Base-by-base conservation (phyloP, 2,113 vertebrate genomes). In the Mesembrinibis cayennensis region DNA sequence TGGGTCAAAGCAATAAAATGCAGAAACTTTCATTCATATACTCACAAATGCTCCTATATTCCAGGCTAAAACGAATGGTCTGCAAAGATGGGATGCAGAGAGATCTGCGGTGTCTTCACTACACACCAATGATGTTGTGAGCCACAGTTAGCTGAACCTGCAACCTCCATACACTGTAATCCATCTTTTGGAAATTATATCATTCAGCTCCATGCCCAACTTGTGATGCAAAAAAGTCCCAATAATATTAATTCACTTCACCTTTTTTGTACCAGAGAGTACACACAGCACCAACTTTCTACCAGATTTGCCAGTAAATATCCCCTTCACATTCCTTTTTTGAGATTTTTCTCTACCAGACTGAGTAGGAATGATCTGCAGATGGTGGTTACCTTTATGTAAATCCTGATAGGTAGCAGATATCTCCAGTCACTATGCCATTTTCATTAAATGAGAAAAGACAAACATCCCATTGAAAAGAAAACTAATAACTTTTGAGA, bases 401-500 rank as follows among this genome's bases (percentile, higher is more conserved):
- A 85, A 94, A 89, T 76, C 52, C 61, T 67, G 38, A 66, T 44
- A 88, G 18, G 47, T n/a, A 73, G 45, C 44, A 87, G 23, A 2
- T 69, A 78, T 7, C 71, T 82, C 61, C 94, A 96, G 58, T 87
- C 86, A 92, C 81, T 32, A 55, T 81, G 34, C 25, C 69, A 40
- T 67, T 97, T 97, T 95, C 91, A 93, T 93, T 91, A 95, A 90
- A 94, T 74, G 82, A 91, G 78, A 84, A 82, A 95, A 96, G 90
- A 97, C 59, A 97, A 96, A 97, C 80, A 95, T 44, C 49, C 76
- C 15, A 66, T 96, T 97, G 95, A 94, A 96, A 97, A 79, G 88
- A 97, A 97, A 95, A 93, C 59, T 76, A 96, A 70, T 88, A 90
- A 91, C 82, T 93, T 95, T 76, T 79, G 81, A 94, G 92, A 95